Percentiles rank a stretch among this genome's conserved stretches.
Conservation (phyloP, 2,888 invertebrate genomes). For the Hypomecis atomaria region DNA sequence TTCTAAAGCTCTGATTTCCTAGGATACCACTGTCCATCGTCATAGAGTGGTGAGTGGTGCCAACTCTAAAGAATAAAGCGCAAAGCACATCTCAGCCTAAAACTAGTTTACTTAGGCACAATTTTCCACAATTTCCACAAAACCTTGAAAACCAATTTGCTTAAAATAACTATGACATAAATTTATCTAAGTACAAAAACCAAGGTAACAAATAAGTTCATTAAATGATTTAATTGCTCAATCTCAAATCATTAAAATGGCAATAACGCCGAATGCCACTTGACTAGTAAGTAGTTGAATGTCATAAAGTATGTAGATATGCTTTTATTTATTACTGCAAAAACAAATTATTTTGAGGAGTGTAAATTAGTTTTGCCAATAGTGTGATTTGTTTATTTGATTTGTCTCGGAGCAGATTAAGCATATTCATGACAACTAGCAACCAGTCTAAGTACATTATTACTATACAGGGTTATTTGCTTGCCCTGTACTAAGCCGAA, state of each 20-base stretch:
- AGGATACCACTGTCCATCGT: no score
- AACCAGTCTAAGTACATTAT: no score
- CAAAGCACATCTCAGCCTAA: no score
- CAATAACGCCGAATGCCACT: constrained; percentile 40
- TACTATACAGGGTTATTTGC: no score
- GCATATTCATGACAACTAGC: no score
- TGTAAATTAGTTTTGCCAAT: constrained; percentile 9
- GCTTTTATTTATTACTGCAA: constrained; percentile 27
- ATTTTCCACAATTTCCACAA: not conserved
- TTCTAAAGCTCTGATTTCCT: no score
- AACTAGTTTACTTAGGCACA: no score
- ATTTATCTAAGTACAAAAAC: constrained; percentile 14
- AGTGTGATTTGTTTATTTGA: not conserved
- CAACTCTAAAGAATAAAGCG: no score
- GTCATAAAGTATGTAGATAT: not conserved
- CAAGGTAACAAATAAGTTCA: constrained; percentile 17
- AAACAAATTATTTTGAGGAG: constrained; percentile 20
- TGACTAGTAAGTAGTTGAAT: constrained; percentile 6
- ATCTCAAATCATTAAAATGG: constrained; percentile 34
- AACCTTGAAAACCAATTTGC: constrained; percentile 19
- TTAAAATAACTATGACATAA: constrained; percentile 19
- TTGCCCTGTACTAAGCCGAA: no score
- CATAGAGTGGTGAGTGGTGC: no score
- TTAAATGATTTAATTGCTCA: constrained; percentile 36
- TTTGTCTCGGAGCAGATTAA: no score